Base-by-base conservation (phyloP, 2,113 vertebrate species). In the Stigmatopora nigra region DNA sequence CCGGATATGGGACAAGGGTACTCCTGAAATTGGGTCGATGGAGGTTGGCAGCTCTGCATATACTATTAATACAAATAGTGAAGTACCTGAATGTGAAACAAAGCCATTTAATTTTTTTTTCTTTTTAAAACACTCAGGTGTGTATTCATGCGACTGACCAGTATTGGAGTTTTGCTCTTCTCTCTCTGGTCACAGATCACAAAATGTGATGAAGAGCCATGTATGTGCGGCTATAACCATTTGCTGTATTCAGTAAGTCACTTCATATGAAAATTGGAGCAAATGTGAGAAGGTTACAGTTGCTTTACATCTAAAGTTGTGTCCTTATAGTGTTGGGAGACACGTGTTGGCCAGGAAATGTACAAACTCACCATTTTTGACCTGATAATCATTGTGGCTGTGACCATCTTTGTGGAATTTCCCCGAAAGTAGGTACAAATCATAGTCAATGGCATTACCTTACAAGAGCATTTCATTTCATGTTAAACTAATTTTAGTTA, bases 311-410 rank as follows among this genome's bases (percentile, higher is more conserved):
- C 7, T 66, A 15, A 35, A 14, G 6, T 56, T n/a, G n/a, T 76
- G 31, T 61, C 59, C 4, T 41, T 41, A 15, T 86, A 99, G 96
- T 99, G 97, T 77, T 99, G 97, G 97, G 97, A 98, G 82, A 92
- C 95, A 17, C 91, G 92, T 11, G 92, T 99, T 36, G 97, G 97
- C 11, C 94, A 92, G 84, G 97, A 99, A 83, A 98, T 98, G 97
- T 99, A 98, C 83, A 99, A 98, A 71, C 91, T 99, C 62, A 92
- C 92, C 86, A 93, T 99, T 73, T 98, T 99, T 71, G 95, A 99
- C 87, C 93, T 98, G 79, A 88, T 98, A 80, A 92, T 94, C 66
- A 94, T 95, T 69, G 67, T 90, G 5, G 87, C 93, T 0, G 79
- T 92, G 80, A 92, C 89, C 0, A 61, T 98, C 6, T 94, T 97